Conservation (phyloP, 2,888 invertebrate genomes). For the Mythimna albipuncta region DNA sequence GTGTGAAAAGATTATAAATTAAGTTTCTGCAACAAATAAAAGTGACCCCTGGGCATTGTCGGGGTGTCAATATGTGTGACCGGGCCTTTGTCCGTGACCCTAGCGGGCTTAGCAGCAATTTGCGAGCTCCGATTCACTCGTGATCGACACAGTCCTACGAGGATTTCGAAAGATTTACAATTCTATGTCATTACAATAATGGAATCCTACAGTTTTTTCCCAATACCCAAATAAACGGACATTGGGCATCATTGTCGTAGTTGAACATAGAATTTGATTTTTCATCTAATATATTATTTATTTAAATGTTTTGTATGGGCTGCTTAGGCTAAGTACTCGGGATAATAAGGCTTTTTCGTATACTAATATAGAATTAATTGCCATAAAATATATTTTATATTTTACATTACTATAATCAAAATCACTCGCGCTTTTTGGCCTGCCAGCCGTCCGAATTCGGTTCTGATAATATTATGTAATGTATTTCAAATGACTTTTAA, state of each 20-base stretch:
- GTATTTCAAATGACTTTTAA: too few species aligned
- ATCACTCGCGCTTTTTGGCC: too few species aligned
- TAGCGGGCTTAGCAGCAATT: slow-evolving; percentile 86
- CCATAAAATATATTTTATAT: too few species aligned
- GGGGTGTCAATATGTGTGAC: slow-evolving; percentile 91
- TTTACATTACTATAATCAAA: too few species aligned
- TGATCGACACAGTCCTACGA: slow-evolving; percentile 76
- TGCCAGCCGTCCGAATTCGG: too few species aligned
- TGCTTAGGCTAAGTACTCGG: neutral
- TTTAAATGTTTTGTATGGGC: slow-evolving; percentile 6
- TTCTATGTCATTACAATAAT: slow-evolving; percentile 75
- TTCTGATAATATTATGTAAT: too few species aligned
- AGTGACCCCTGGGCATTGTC: slow-evolving; percentile 90
- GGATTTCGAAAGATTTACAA: slow-evolving; percentile 78
- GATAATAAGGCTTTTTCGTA: too few species aligned
- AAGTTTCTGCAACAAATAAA: slow-evolving; percentile 91
- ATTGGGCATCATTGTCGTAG: slow-evolving; percentile 20
- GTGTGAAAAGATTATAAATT: slow-evolving; percentile 91
- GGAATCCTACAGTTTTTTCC: slow-evolving; percentile 62
- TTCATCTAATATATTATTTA: slow-evolving; percentile 12
- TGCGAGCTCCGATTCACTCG: slow-evolving; percentile 84
- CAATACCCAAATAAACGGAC: slow-evolving; percentile 28
- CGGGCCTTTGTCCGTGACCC: slow-evolving; percentile 88
- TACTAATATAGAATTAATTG: too few species aligned
- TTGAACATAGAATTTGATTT: slow-evolving; percentile 15